Evolutionary conservation across 2,113 vertebrate species (phyloP).

Genomic region (Nansenia antarctica): DNA sequence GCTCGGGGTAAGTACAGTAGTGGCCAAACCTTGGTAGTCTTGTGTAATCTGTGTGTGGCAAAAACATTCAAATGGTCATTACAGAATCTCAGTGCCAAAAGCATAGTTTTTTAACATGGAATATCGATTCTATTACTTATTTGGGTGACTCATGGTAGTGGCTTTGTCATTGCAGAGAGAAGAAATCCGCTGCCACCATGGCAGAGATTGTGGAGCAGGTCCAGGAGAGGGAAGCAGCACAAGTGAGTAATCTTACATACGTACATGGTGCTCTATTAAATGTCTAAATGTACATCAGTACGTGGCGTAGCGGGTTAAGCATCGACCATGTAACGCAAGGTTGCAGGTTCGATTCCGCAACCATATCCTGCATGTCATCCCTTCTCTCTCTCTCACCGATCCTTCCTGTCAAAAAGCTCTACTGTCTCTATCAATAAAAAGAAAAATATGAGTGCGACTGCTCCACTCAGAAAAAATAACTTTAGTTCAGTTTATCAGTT

Average conservation of each 20-base stretch:
- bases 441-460: too few relatives aligned
- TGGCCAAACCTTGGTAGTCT: not conserved
- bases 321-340: too few relatives aligned
- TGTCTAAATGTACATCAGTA: too few relatives aligned
- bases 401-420: too few relatives aligned
- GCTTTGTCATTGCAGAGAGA: constrained; percentile 63
- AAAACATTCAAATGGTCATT: constrained; percentile 10
- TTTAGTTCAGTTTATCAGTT: too few relatives aligned
- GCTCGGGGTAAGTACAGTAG: constrained; percentile 66
- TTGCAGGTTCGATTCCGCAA: too few relatives aligned
- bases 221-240: constrained; percentile 87
- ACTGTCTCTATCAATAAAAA: too few relatives aligned
- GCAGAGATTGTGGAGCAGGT: constrained; percentile 93
- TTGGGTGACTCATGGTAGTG: constrained; percentile 20
- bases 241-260: constrained; percentile 49
- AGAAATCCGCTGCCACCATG: constrained; percentile 80
- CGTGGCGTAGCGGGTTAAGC: too few relatives aligned
- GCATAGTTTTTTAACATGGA: constrained; percentile 14
- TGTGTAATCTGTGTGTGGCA: not conserved
- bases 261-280: too few relatives aligned
- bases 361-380: too few relatives aligned
- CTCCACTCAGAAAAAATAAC: too few relatives aligned
- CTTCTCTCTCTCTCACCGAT: too few relatives aligned
- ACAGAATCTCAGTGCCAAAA: constrained; percentile 21
- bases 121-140: constrained; percentile 22